phyloP scores from a whole-genome alignment of 2,888 invertebrate genomes.

The Polymixis flavicincta region DNA sequence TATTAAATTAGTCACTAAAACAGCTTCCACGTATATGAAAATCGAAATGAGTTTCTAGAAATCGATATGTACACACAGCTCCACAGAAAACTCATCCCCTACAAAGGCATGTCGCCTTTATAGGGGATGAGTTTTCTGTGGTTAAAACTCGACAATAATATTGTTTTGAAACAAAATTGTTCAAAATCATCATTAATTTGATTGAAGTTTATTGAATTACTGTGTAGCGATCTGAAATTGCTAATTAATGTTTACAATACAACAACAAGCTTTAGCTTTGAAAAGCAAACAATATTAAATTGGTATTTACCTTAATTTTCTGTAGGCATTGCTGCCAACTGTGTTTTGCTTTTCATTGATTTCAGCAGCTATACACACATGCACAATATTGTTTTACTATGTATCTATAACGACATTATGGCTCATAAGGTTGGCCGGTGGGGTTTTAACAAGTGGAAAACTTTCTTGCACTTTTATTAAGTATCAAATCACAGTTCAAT shows the following conservation, averaged over 20 bases:
- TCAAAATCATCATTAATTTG: constrained; percentile 24
- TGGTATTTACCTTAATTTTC: constrained; percentile 59
- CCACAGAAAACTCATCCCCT: too few species aligned
- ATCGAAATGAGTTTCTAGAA: background rate
- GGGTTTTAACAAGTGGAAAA: background rate
- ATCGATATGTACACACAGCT: background rate
- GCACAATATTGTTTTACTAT: background rate
- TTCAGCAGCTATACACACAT: constrained; percentile 11
- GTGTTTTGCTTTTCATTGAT: constrained; percentile 31
- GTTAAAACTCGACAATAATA: background rate
- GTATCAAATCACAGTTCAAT: constrained; percentile 6
- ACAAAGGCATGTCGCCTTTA: too few species aligned
- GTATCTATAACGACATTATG: background rate
- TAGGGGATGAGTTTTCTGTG: too few species aligned
- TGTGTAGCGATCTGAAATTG: constrained; percentile 30
- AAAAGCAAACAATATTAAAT: constrained; percentile 43
- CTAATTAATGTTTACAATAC: constrained; percentile 58
- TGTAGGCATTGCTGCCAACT: constrained; percentile 10
- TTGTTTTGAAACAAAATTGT: constrained; percentile 11
- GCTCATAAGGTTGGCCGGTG: background rate
- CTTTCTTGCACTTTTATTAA: background rate
- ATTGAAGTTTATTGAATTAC: constrained; percentile 27
- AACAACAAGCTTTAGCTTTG: constrained; percentile 25
- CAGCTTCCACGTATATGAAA: background rate
- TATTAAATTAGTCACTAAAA: constrained; percentile 5